phyloP scores from a whole-genome alignment of 2,113 vertebrate species.

The Tyrannus savana region DNA sequence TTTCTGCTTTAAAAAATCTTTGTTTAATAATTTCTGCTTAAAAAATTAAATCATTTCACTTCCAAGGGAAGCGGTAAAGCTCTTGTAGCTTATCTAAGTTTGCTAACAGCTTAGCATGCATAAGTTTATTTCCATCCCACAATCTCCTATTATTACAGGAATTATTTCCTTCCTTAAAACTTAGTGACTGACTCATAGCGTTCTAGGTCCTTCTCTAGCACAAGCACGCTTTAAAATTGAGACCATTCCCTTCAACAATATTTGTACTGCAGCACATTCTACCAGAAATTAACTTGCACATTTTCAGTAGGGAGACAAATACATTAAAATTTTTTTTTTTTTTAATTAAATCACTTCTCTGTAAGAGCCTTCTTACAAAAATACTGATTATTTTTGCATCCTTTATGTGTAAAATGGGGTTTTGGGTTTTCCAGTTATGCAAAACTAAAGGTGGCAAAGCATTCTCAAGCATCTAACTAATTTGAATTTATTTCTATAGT shows the following conservation, averaged over 20 bases:
- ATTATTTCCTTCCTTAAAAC: background rate
- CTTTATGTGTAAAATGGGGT: rapidly evolving
- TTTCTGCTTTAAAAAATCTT: background rate
- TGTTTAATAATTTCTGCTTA: background rate
- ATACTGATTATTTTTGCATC: background rate
- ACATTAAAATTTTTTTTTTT: background rate
- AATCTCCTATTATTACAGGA: background rate
- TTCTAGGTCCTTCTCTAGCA: background rate
- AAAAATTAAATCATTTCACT: background rate
- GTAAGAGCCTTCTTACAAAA: background rate
- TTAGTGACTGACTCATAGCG: background rate
- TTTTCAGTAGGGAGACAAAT: background rate
- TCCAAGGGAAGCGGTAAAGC: background rate
- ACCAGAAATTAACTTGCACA: background rate
- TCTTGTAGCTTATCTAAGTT: background rate
- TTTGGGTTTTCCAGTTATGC: background rate
- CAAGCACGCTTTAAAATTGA: background rate
- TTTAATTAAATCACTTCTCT: background rate
- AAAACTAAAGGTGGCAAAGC: background rate
- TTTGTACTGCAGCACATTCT: background rate
- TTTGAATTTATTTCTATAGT: background rate
- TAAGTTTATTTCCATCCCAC: background rate
- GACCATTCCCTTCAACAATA: background rate
- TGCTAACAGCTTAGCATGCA: background rate
- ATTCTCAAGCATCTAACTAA: background rate